Evolutionary conservation across 2,113 vertebrate genomes (phyloP).

Genomic region (Hipposideros armiger): DNA sequence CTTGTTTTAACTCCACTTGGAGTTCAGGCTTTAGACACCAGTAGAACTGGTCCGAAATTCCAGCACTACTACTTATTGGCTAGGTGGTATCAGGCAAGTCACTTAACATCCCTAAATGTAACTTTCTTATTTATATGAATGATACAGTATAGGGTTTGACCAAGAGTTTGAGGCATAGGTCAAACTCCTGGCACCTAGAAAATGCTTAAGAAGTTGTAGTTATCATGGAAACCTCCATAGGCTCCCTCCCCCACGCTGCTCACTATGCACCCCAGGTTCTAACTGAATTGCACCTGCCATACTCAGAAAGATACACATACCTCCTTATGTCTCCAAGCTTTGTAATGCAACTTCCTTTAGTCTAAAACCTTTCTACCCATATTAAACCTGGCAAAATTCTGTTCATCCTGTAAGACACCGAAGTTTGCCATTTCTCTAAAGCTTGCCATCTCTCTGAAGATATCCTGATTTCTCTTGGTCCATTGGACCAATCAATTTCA

Average conservation of each 20-base stretch:
- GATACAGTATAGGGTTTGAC: neutral
- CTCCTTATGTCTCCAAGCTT: neutral
- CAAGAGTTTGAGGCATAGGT: neutral
- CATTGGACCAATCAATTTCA: neutral
- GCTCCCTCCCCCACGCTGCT: neutral
- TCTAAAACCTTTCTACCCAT: neutral
- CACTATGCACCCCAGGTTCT: neutral
- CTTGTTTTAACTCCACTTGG: neutral
- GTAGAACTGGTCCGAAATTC: neutral
- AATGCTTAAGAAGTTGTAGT: neutral
- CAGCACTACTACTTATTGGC: neutral
- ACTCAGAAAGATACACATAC: neutral
- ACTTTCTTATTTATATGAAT: neutral
- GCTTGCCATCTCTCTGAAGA: neutral
- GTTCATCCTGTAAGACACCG: neutral
- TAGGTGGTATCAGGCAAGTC: neutral
- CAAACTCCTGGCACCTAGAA: neutral
- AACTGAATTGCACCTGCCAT: neutral
- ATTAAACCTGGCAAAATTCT: neutral
- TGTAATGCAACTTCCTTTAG: neutral
- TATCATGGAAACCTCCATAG: neutral
- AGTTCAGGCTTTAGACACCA: slow-evolving; percentile 13
- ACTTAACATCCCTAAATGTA: neutral
- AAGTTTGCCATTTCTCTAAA: neutral
- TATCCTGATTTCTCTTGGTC: neutral